Base-by-base conservation (phyloP, 2,888 invertebrate genomes). In the Coleophora deauratella region DNA sequence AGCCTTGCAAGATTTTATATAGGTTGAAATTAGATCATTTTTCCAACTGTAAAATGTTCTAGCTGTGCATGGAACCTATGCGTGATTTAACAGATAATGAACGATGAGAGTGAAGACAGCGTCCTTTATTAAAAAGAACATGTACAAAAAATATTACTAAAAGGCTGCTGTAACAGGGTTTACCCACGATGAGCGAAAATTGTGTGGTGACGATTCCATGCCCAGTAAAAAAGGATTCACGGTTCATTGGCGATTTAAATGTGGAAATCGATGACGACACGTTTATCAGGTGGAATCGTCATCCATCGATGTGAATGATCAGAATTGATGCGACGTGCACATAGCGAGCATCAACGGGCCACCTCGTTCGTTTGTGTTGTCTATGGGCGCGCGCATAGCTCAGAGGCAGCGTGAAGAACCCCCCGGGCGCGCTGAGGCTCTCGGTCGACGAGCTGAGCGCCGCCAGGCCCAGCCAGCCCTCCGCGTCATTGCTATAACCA, bases 361-460 rank as follows among this genome's bases (percentile, higher is more conserved):
- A 93, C 93, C 93, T 93, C 89, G 91, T 92, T 84, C 93, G 89
- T 85, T 93, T 93, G 85, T 93, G 93, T 72, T 92, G 91, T 62
- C 88, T 88, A 82, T 90, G 89, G 86, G 91, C 91, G 78, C 92
- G 90, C 86, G 92, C 91, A 86, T 92, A 92, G 82, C 91, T 91
- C 84, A 93, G 86, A 64, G 91, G 91, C 86, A 91, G 86, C 67
- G 90, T 91, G 86, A 91, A 90, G 84, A 90, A 88, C 56, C 90
- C 90, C 62, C 89, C 88, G 50, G 77, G 81, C 71, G 88, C 84
- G 80, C 87, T 87, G 72, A 89, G 88, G 70, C 87, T 88, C 79
- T 89, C 91, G 88, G 90, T 88, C 65, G 91, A 90, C 84, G 88
- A 85, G 75, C 77, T 76, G 65, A 86, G 78, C 65, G 74, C 62